Evolutionary conservation across 2,888 invertebrate species (phyloP).

Genomic region (Apomyelois bistriatella): DNA sequence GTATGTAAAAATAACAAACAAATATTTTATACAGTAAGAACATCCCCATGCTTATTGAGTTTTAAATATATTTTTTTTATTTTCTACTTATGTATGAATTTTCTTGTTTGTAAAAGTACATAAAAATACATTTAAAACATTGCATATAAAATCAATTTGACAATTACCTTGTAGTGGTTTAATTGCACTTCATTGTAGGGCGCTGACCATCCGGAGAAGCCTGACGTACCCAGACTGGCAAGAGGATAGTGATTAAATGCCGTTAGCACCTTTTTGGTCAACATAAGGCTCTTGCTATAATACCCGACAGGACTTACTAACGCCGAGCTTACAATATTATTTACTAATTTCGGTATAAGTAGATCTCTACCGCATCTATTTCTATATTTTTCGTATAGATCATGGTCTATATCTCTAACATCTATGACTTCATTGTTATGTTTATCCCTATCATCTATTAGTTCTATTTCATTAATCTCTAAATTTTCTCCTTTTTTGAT

Average conservation of each 20-base stretch:
- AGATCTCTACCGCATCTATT: constrained; percentile 47
- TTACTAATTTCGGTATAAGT: constrained; percentile 62
- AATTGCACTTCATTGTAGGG: constrained; percentile 81
- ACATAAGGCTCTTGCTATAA: constrained; percentile 86
- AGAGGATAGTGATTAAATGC: constrained; percentile 89
- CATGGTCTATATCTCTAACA: constrained; percentile 33
- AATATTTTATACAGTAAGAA: too few species aligned
- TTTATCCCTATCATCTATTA: constrained; percentile 44
- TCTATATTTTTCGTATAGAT: constrained; percentile 38
- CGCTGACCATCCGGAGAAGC: constrained; percentile 78
- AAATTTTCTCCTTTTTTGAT: constrained; percentile 38
- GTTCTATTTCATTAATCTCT: constrained; percentile 53
- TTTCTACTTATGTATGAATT: too few species aligned
- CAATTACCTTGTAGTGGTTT: constrained; percentile 82
- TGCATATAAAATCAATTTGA: neutral
- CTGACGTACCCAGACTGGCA: constrained; percentile 76
- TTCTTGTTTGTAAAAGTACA: too few species aligned
- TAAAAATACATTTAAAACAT: too few species aligned
- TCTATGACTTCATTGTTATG: constrained; percentile 48
- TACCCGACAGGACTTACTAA: constrained; percentile 81
- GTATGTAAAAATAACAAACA: too few species aligned
- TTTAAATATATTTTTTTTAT: too few species aligned
- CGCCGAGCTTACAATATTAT: constrained; percentile 76
- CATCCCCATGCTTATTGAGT: too few species aligned
- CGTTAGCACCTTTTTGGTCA: constrained; percentile 82